Evolutionary conservation across 2,888 invertebrate genomes (phyloP).

Genomic region (Spodoptera picta): DNA sequence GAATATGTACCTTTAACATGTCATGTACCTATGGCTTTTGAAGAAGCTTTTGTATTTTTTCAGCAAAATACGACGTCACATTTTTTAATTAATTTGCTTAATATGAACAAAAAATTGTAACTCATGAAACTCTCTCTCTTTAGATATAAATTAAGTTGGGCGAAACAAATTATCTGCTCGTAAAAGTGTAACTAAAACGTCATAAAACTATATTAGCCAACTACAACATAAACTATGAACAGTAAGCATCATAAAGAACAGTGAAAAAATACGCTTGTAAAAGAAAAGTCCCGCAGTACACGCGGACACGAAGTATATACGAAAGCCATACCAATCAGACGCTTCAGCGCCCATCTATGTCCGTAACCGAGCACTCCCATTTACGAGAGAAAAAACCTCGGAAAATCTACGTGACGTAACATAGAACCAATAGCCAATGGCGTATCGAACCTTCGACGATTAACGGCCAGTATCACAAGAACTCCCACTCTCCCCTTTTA

Average conservation of each 20-base stretch:
- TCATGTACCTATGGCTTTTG: background rate
- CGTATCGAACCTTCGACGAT: constrained; percentile 80
- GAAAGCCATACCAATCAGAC: constrained; percentile 63
- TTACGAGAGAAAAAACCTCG: constrained; percentile 75
- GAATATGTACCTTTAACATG: background rate
- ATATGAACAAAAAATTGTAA: no score
- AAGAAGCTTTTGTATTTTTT: no score
- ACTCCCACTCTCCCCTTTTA: constrained; percentile 56
- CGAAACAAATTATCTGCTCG: no score
- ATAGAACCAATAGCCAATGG: constrained; percentile 80
- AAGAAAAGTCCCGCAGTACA: constrained; percentile 3
- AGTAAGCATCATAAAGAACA: background rate
- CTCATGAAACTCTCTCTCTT: no score
- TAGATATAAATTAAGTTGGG: no score
- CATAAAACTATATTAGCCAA: background rate
- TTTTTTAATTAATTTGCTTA: no score
- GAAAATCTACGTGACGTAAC: constrained; percentile 86
- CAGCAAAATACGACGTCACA: no score
- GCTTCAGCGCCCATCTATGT: constrained; percentile 56
- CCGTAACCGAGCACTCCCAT: constrained; percentile 65
- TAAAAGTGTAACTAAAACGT: no score
- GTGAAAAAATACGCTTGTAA: constrained; percentile 31
- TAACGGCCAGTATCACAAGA: constrained; percentile 53
- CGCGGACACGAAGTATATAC: constrained; percentile 40
- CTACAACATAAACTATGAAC: background rate